Evolutionary conservation across 1,140 invertebrate species (phyloP).

Genomic region (Callitettix versicolor): DNA sequence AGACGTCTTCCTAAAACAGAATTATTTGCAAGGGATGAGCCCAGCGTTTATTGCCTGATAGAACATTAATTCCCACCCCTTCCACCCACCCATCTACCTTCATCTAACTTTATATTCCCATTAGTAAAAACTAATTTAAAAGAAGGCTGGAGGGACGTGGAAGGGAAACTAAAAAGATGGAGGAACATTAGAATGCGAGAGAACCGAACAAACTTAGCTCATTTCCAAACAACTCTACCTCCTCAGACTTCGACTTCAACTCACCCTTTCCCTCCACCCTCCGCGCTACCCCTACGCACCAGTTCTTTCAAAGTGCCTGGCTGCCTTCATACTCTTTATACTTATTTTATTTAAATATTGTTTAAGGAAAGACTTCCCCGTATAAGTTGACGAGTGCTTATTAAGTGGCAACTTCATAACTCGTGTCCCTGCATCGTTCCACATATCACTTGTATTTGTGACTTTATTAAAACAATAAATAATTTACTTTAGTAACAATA

Average conservation of each 20-base stretch:
- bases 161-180: slow-evolving; percentile 3
- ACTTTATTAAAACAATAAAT: no score
- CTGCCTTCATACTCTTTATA: no score
- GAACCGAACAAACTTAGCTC: slow-evolving; percentile 14
- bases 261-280: no score
- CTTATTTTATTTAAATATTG: no score
- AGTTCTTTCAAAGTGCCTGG: no score
- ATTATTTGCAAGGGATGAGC: slow-evolving; percentile 12
- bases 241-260: not conserved
- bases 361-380: no score
- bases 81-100: not conserved
- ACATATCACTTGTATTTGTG: no score
- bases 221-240: slow-evolving; percentile 11
- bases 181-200: slow-evolving; percentile 13
- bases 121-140: slow-evolving; percentile 15
- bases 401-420: no score
- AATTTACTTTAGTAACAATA: no score
- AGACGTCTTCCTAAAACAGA: not conserved
- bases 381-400: no score
- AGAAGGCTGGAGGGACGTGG: slow-evolving; percentile 8
- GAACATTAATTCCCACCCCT: slow-evolving; percentile 11
- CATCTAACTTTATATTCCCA: slow-evolving; percentile 14
- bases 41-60: slow-evolving; percentile 8
- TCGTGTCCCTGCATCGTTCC: no score
- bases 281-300: no score